Evolutionary conservation across 2,888 invertebrate genomes (phyloP).

Genomic region (Invenusta paracnida): DNA sequence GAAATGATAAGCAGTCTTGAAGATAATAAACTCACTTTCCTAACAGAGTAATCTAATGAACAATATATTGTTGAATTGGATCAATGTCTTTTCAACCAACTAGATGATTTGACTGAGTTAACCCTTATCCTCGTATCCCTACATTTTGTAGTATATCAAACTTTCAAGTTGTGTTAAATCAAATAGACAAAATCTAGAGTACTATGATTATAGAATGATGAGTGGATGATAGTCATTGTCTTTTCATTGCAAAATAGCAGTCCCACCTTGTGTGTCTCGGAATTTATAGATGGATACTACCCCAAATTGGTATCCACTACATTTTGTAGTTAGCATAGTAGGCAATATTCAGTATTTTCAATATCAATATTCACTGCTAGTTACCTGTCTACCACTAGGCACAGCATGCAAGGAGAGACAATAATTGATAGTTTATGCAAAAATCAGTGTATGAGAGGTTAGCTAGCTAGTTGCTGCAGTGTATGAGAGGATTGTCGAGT

Average conservation of each 20-base stretch:
- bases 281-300: slow-evolving; percentile 13
- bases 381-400: neutral
- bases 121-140: slow-evolving; percentile 22
- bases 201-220: slow-evolving; percentile 1
- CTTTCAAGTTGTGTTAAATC: slow-evolving; percentile 17
- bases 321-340: slow-evolving; percentile 25
- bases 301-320: slow-evolving; percentile 3
- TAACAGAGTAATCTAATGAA: neutral
- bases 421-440: neutral
- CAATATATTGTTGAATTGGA: too few relatives aligned
- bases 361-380: neutral
- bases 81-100: too few relatives aligned
- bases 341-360: neutral
- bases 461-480: too few relatives aligned
- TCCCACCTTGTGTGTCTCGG: slow-evolving; percentile 1
- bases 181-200: neutral
- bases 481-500: too few relatives aligned
- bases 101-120: too few relatives aligned
- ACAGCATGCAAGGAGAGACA: neutral
- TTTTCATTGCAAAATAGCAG: slow-evolving; percentile 9
- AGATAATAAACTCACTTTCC: too few relatives aligned
- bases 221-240: neutral
- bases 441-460: neutral
- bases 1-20: neutral
- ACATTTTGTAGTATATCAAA: slow-evolving; percentile 13